Base-by-base conservation (phyloP, 2,888 invertebrate genomes). In the Dryocosmus kuriphilus region DNA sequence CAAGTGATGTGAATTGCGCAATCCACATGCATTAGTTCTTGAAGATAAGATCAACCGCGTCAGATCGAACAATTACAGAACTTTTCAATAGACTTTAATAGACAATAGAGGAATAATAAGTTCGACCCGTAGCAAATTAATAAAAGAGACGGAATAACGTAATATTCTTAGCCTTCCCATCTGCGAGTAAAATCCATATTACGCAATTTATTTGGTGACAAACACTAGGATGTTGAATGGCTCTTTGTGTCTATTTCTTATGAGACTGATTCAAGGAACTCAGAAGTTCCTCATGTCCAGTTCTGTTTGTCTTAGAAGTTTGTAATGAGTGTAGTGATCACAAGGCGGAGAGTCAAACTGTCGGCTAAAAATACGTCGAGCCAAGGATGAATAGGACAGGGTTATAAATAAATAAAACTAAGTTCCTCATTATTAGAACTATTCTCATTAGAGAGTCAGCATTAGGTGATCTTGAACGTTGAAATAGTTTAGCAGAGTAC, bases 311-410 rank as follows among this genome's bases (percentile, higher is more conserved):
- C 19, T 71, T 51, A 27, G 32, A 55, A 71, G n/a, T 46, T 55
- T 30, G 22, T 51, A 30, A 71, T 51, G 51, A 71, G 83, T 81
- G 78, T 60, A 78, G 77, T 74, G 82, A 84, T 87, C 87, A 87
- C 86, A 82, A 88, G 85, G 85, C 82, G 22, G 85, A 79, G 80
- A 78, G 81, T 86, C 79, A 85, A 80, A 80, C 81, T 80, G 85
- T 30, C 71, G 19, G 24, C 90, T 90, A 90, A 87, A 89, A 88
- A 91, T 90, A 90, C 80, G 79, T 83, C 89, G 84, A 83, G 83
- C 89, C 89, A 91, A 91, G 90, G 90, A 89, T 90, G 88, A 88
- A 88, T 88, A 86, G 88, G 86, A 87, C 88, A 86, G 84, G 83
- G 85, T 86, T 90, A 89, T 87, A 88, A 89, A 89, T 89, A 89